Evolutionary conservation across 2,113 vertebrate genomes (phyloP), one percentile per base, ranked within the genome.

Genomic region (Crotophaga sulcirostris): DNA sequence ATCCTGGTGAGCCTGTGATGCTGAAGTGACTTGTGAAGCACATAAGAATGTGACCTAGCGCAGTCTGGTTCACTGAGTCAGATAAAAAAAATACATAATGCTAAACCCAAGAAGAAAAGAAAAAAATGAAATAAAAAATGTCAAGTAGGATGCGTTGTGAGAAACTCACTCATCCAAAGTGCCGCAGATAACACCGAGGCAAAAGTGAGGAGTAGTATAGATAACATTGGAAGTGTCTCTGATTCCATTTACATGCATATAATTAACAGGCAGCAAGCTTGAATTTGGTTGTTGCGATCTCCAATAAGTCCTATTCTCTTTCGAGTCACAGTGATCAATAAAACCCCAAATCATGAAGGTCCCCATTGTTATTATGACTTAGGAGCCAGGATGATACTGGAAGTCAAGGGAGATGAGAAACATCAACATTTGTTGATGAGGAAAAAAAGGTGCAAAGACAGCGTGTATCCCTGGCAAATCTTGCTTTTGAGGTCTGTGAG

Each of bases 281-380:
- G 25, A 42, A 18, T 66, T 51, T 69, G 40, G 36, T 25, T 24
- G n/a, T 26, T 60, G 4, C 1, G 12, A 10, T 36, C 76, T 34
- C 33, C 38, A 13, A 8, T 33, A 42, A 58, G 29, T 52, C 44
- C 17, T 10, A 4, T 58, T 20, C 33, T 52, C 38, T 36, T 68
- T 19, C 19, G 23, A 25, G 20, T 23, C 24, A 1, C 40, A 21
- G 47, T 47, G 47, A 24, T 20, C 10, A 20, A 15, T 45, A 45
- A 67, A 38, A 11, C 1, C 1, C 21, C 2, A 5, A 76, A 34
- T 13, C 42, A 20, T 31, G 18, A 52, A 13, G 47, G 5, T n/a
- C 34, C 34, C 12, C 1, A 0, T 67, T 38, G 6, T 11, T n/a
- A 4, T 29, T 54, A 26, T 31, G 1, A 29, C 28, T 51, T 7